Percentiles rank a stretch among this genome's conserved stretches.
Conservation (phyloP, 2,888 invertebrate species). For the Bembecia ichneumoniformis region DNA sequence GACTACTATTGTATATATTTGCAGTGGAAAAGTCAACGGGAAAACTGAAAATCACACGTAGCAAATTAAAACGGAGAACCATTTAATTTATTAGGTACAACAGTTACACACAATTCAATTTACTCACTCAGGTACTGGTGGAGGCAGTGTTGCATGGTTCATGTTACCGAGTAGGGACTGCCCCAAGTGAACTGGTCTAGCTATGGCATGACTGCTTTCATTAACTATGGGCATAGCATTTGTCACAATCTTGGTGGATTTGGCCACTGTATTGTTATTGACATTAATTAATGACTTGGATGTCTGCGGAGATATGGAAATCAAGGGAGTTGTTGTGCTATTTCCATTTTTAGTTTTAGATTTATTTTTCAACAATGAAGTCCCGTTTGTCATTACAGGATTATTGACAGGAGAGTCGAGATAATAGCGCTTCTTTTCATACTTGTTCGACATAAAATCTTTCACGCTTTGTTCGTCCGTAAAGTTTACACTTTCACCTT, state of each 20-base stretch:
- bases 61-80: too few relatives aligned
- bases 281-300: slow-evolving; percentile 23
- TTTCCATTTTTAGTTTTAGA: slow-evolving; percentile 42
- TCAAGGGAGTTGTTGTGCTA: slow-evolving; percentile 37
- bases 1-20: slow-evolving; percentile 78
- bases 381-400: slow-evolving; percentile 38
- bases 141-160: slow-evolving; percentile 10
- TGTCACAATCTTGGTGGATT: slow-evolving; percentile 41
- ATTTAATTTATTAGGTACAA: slow-evolving; percentile 5
- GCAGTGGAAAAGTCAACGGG: slow-evolving; percentile 81
- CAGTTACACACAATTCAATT: slow-evolving; percentile 20
- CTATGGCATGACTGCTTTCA: slow-evolving; percentile 37
- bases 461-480: slow-evolving; percentile 92
- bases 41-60: slow-evolving; percentile 56
- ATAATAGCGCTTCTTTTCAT: slow-evolving; percentile 88
- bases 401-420: slow-evolving; percentile 39
- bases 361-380: slow-evolving; percentile 38
- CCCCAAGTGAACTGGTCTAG: slow-evolving; percentile 44
- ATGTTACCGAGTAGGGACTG: slow-evolving; percentile 32
- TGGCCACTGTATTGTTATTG: slow-evolving; percentile 39
- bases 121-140: slow-evolving; percentile 46
- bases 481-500: slow-evolving; percentile 79
- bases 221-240: slow-evolving; percentile 28
- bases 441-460: slow-evolving; percentile 95
- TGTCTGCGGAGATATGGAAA: slow-evolving; percentile 50